Evolutionary conservation across 2,797 vertebrate genomes (phyloP).

Genomic region (Crotalus adamanteus): DNA sequence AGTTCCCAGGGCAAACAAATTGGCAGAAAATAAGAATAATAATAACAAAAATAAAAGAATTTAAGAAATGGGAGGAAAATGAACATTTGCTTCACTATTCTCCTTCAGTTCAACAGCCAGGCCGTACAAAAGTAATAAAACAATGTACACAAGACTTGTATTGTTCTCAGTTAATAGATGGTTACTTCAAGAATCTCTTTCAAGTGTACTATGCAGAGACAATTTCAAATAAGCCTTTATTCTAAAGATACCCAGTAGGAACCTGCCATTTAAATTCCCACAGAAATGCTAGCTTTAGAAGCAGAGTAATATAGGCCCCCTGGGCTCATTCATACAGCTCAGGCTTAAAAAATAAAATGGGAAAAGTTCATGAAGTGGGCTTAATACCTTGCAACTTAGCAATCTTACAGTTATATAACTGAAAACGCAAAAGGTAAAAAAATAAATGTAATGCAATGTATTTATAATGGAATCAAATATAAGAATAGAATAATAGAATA

Average conservation of each 20-base stretch:
- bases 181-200: not conserved
- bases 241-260: not conserved
- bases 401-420: not conserved
- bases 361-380: not conserved
- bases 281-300: not conserved
- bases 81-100: not conserved
- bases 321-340: not conserved
- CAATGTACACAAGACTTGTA: not conserved
- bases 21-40: not conserved
- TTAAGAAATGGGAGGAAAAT: not conserved
- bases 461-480: not conserved
- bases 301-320: not conserved
- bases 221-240: not conserved
- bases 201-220: not conserved
- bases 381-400: not conserved
- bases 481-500: too few relatives aligned
- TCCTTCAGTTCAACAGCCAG: not conserved
- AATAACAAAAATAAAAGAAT: not conserved
- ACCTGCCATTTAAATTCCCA: not conserved
- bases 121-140: not conserved
- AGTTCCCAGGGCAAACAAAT: not conserved
- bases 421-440: not conserved
- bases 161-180: slow-evolving; percentile 12
- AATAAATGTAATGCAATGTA: not conserved
- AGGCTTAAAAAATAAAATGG: not conserved